A percentile compares a stretch with the other conserved stretches of the same genome.
Evolutionary conservation across 2,113 vertebrate species (phyloP).

Genomic region (Cyanoramphus novaezelandiae): DNA sequence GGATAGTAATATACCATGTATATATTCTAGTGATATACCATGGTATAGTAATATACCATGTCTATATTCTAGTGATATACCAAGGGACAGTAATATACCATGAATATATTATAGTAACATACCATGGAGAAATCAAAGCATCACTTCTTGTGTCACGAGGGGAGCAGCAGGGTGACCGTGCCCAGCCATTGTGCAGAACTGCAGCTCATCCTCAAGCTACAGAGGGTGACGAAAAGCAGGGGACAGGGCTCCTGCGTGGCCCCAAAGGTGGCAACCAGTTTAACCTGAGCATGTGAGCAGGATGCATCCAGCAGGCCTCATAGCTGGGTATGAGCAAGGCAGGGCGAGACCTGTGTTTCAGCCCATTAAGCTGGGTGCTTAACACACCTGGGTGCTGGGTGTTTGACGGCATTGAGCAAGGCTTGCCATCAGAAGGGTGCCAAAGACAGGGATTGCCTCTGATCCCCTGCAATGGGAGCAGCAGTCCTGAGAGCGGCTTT

Average conservation of each 20-base stretch:
- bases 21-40: too few species aligned
- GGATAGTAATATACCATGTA: too few species aligned
- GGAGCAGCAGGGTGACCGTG: not conserved
- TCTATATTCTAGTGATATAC: too few species aligned
- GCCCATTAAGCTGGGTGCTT: not conserved
- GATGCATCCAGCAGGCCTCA: not conserved
- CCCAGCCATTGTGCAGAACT: not conserved
- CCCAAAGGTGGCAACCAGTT: not conserved
- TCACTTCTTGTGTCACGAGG: not conserved
- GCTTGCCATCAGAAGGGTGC: not conserved
- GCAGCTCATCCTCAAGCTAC: not conserved
- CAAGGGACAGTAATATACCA: not conserved
- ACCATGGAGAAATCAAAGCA: not conserved
- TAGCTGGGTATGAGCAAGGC: not conserved
- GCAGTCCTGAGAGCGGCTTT: not conserved
- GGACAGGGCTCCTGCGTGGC: not conserved
- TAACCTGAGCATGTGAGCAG: not conserved
- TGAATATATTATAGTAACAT: not conserved
- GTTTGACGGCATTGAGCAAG: not conserved
- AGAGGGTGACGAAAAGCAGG: not conserved
- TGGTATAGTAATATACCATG: too few species aligned
- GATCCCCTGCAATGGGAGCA: not conserved
- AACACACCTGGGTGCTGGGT: too few species aligned
- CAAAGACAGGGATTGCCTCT: not conserved
- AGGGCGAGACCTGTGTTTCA: not conserved